Evolutionary conservation across 2,888 invertebrate genomes (phyloP), one percentile per base, ranked within the genome.

Genomic region (Phaedon cochleariae): DNA sequence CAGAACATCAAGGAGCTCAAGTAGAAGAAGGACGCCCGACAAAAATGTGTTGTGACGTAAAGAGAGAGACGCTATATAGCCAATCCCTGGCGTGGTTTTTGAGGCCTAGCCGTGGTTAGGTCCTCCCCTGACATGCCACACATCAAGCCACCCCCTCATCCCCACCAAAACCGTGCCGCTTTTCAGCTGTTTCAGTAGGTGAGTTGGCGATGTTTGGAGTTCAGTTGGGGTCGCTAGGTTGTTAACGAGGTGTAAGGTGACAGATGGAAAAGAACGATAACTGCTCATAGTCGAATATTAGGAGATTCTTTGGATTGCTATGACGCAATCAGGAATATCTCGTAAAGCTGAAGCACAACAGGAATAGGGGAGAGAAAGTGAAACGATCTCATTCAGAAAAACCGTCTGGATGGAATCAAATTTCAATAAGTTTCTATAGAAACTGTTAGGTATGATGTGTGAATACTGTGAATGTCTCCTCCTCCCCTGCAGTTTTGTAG

Each of bases 81-180:
- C 84, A 84, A 84, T 84, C 84, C 83, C 80, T 80, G 79, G 79
- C 83, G 84, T 78, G 84, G 84, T 84, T 84, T 84, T 84, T 84
- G 84, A 84, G 84, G 84, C 82, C 82, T 81, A 77, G 76, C 78
- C 81, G 84, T 81, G 84, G 84, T 84, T 83, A 81, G 84, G 79
- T 81, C 84, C 84, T 81, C 84, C 84, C 82, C 81, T 81, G 77
- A 81, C 83, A 81, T 81, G 81, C 82, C 82, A 77, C 82, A 82
- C 79, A 78, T 80, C 81, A 77, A 79, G 77, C 80, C 81, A 78
- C 77, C 82, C 79, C 74, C 77, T 75, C 67, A 70, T 72, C 72
- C 74, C 76, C 72, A 68, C 70, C 53, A 21, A 62, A 58, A 48
- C 26, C 53, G 51, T 58, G 67, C 68, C 71, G 70, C 71, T 64